These are phyloP conservation scores for Oligia fasciuncula DNA, from an alignment of 2,888 invertebrate genomes.

Conservation along the genomic window DNA sequence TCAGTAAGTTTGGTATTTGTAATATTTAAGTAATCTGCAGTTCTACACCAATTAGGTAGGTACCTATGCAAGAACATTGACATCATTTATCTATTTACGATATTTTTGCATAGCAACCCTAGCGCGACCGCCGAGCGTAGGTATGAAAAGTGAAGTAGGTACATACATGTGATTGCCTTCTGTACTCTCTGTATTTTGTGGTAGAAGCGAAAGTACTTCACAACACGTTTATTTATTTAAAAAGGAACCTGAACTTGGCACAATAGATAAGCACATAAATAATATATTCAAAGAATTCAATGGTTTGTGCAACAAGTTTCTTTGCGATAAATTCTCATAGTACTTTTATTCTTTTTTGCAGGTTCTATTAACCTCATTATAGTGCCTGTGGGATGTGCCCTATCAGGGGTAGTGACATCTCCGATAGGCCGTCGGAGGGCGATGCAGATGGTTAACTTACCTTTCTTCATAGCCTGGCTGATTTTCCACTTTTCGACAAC, in stretches of 20 bases:
- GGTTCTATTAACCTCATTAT: slow-evolving; percentile 95
- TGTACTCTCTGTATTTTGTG: too few species aligned
- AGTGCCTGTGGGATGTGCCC: slow-evolving; percentile 94
- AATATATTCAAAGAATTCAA: not conserved
- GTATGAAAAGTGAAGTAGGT: too few species aligned
- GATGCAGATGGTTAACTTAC: slow-evolving; percentile 94
- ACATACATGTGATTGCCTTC: too few species aligned
- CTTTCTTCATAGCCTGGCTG: slow-evolving; percentile 94
- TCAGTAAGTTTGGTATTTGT: slow-evolving; percentile 88
- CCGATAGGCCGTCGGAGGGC: slow-evolving; percentile 93
- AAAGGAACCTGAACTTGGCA: not conserved
- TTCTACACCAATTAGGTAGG: not conserved
- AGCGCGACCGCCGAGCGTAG: too few species aligned
- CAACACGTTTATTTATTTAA: not conserved
- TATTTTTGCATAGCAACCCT: slow-evolving; percentile 6
- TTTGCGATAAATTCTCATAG: not conserved
- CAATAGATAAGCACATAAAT: not conserved
- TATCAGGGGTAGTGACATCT: slow-evolving; percentile 93
- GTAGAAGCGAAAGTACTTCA: slow-evolving; percentile 1
- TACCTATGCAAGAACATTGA: slow-evolving; percentile 7
- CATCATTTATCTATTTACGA: slow-evolving; percentile 9
- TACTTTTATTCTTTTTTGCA: slow-evolving; percentile 72
- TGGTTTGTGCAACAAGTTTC: not conserved
- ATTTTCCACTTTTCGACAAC: slow-evolving; percentile 92
- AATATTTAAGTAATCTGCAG: not conserved